Conservation (phyloP, 2,888 invertebrate genomes). For the Hydroisotoma schaefferi region DNA sequence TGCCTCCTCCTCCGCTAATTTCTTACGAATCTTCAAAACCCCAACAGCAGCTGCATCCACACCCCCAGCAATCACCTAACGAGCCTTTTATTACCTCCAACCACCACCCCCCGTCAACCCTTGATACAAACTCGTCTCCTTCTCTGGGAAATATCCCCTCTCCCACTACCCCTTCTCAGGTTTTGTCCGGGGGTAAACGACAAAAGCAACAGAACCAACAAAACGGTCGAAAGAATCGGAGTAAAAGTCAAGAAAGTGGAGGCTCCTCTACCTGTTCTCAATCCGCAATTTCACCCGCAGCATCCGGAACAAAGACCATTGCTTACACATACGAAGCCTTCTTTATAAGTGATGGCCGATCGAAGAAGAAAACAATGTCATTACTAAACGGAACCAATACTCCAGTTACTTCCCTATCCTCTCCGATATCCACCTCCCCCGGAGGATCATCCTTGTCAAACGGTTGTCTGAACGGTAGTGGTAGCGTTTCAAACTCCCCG, state of each 20-base stretch:
- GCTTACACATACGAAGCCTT: constrained; percentile 90
- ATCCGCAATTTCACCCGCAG: constrained; percentile 28
- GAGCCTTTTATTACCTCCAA: not conserved
- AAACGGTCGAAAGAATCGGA: constrained; percentile 4
- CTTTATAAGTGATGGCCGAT: constrained; percentile 81
- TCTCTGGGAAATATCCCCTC: no score
- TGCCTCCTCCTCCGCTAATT: not conserved
- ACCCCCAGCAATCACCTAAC: constrained; percentile 1
- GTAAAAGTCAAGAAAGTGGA: constrained; percentile 5
- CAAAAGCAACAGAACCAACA: not conserved
- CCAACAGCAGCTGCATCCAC: constrained; percentile 12
- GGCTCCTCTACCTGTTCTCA: not conserved
- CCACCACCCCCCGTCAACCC: constrained; percentile 40
- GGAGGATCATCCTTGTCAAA: no score
- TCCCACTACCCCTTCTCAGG: no score
- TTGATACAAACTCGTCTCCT: constrained; percentile 33
- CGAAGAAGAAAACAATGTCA: constrained; percentile 63
- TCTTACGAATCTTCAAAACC: constrained; percentile 14
- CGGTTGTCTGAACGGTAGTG: no score
- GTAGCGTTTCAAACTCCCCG: no score
- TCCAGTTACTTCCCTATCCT: not conserved
- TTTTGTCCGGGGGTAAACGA: not conserved
- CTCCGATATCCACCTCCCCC: constrained; percentile 2
- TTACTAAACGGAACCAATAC: constrained; percentile 33
- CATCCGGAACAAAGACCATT: constrained; percentile 62